Percentiles rank a stretch among this genome's conserved stretches.
These are phyloP conservation scores for Atopsyche davidsoni DNA, from an alignment of 1,140 invertebrate species.

Conservation along the genomic window DNA sequence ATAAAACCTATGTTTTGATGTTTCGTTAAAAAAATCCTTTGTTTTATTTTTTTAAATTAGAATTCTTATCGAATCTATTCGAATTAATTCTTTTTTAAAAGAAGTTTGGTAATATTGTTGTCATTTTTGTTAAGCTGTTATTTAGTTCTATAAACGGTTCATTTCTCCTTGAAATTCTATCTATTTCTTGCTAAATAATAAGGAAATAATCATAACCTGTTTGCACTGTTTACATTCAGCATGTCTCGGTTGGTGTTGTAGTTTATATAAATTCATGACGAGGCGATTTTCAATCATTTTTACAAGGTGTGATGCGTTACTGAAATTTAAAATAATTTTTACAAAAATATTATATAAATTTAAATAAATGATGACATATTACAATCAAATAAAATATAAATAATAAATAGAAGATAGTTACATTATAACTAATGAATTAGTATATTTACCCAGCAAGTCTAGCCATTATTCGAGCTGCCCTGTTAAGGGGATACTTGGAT, in stretches of 20 bases:
- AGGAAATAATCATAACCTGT: slow-evolving; percentile 33
- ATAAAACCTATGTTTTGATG: too few relatives aligned
- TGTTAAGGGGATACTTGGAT: slow-evolving; percentile 38
- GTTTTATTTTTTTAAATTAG: too few relatives aligned
- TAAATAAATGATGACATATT: neutral
- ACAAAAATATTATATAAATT: slow-evolving; percentile 7
- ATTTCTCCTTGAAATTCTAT: too few relatives aligned
- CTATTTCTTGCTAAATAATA: slow-evolving; percentile 1
- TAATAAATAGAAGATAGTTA: neutral
- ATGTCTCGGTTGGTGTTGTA: slow-evolving; percentile 23
- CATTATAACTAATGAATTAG: neutral
- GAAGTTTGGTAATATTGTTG: too few relatives aligned
- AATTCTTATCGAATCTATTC: too few relatives aligned
- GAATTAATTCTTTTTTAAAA: too few relatives aligned
- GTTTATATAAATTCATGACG: slow-evolving; percentile 17
- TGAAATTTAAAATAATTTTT: slow-evolving; percentile 9
- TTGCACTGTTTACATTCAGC: slow-evolving; percentile 42
- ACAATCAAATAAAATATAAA: slow-evolving; percentile 6
- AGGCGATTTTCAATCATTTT: slow-evolving; percentile 18
- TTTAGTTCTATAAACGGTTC: too few relatives aligned
- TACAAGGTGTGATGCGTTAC: slow-evolving; percentile 17
- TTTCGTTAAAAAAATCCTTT: too few relatives aligned
- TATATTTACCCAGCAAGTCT: slow-evolving; percentile 38
- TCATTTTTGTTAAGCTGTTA: too few relatives aligned
- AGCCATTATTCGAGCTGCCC: slow-evolving; percentile 40